Conservation (phyloP, 2,113 vertebrate species). For the Pelobates fuscus region DNA sequence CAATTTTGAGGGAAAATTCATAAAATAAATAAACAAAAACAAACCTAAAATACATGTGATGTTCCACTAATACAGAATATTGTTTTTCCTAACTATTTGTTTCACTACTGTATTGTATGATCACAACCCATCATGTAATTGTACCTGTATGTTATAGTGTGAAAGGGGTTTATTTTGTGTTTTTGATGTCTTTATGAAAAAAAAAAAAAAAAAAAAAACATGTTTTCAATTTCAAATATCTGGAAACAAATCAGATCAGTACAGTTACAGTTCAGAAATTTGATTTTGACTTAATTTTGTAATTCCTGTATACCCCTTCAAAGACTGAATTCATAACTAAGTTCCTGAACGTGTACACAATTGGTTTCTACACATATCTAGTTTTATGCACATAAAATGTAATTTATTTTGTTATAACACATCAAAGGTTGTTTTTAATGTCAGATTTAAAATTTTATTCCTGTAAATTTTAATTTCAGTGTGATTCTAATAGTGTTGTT, state of each 20-base stretch:
- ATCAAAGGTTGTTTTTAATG: conserved; percentile 57
- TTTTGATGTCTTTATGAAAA: conserved; percentile 77
- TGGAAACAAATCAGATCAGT: conserved; percentile 75
- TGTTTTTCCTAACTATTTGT: conserved; percentile 18
- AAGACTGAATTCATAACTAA: conserved; percentile 71
- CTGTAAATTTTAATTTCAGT: conserved; percentile 45
- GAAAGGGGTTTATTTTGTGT: conserved; percentile 71
- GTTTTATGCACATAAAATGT: conserved; percentile 65
- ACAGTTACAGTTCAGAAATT: conserved; percentile 61
- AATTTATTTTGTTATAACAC: conserved; percentile 73
- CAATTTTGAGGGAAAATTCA: conserved; percentile 77
- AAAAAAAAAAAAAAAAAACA: conserved; percentile 80
- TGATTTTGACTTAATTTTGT: conserved; percentile 68
- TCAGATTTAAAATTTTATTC: conserved; percentile 38
- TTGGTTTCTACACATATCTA: conserved; percentile 66
- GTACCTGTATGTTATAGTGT: conserved; percentile 57
- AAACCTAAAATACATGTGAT: conserved; percentile 76
- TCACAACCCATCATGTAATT: conserved; percentile 42
- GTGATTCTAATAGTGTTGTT: conserved; percentile 57
- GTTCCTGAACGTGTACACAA: conserved; percentile 61
- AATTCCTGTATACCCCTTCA: conserved; percentile 68
- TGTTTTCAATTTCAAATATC: conserved; percentile 79
- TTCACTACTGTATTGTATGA: conserved; percentile 45
- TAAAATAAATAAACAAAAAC: conserved; percentile 66
- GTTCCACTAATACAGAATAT: conserved; percentile 69